Conservation (phyloP, 2,797 vertebrate genomes). For the Mycteria americana region DNA sequence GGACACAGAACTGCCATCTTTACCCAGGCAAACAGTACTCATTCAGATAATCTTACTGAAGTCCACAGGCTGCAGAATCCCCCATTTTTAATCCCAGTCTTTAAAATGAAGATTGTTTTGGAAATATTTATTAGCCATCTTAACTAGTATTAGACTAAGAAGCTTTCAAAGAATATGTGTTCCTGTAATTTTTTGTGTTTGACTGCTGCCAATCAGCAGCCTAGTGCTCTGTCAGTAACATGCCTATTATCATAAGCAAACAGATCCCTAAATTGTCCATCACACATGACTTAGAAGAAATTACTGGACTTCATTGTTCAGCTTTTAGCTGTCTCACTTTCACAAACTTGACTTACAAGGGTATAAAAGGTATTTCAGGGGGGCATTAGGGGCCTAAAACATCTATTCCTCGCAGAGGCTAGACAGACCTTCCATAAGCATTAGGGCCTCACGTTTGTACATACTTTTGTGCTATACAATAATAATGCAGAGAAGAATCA, state of each 20-base stretch:
- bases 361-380: neutral
- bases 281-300: neutral
- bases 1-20: neutral
- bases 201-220: neutral
- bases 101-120: neutral
- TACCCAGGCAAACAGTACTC: neutral
- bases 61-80: neutral
- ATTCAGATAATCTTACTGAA: neutral
- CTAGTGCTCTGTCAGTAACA: neutral
- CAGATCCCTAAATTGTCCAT: neutral
- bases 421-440: neutral
- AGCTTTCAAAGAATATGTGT: neutral
- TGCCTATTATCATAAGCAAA: neutral
- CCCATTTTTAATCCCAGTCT: neutral
- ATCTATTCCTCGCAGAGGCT: neutral
- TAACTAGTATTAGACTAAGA: neutral
- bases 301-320: neutral
- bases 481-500: neutral
- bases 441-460: neutral
- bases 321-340: neutral
- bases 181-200: neutral
- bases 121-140: neutral
- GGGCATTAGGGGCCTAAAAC: neutral
- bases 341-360: neutral
- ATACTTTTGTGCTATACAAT: neutral